Conservation (phyloP, 2,797 vertebrate genomes). For the Aplochiton taeniatus region DNA sequence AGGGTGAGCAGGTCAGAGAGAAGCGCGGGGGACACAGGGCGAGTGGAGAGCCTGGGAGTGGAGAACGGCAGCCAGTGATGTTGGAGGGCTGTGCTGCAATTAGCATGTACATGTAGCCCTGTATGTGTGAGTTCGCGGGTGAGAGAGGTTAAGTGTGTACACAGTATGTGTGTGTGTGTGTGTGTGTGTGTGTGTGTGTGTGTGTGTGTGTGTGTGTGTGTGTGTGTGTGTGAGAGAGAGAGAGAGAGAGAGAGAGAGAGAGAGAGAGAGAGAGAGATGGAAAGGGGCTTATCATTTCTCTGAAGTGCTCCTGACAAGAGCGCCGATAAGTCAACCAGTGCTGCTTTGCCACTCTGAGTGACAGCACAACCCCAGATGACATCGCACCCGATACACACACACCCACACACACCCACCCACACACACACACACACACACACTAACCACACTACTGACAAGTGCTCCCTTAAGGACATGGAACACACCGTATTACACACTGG, state of each 20-base stretch:
- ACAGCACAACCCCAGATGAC: constrained; percentile 10
- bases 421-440: constrained; percentile 1
- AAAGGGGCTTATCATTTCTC: constrained; percentile 3
- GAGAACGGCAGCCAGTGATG: no score
- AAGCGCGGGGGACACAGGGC: no score
- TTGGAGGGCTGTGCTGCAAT: no score
- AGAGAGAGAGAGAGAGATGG: not conserved
- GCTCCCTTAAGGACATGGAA: not conserved
- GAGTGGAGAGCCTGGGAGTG: no score
- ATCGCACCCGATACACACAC: not conserved
- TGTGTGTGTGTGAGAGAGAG: not conserved
- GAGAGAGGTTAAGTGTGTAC: not conserved
- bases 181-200: not conserved
- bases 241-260: not conserved
- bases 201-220: constrained; percentile 1
- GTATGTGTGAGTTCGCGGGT: no score
- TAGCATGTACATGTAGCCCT: no score
- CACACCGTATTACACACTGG: no score
- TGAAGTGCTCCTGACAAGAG: constrained; percentile 18
- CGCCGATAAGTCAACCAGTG: constrained; percentile 6
- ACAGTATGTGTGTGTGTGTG: not conserved
- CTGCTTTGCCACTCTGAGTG: constrained; percentile 6
- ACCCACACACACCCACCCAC: constrained; percentile 1
- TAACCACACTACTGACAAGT: not conserved
- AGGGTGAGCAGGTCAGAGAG: no score